Evolutionary conservation across 2,797 vertebrate species (phyloP).

Genomic region (Crocidura indochinensis): DNA sequence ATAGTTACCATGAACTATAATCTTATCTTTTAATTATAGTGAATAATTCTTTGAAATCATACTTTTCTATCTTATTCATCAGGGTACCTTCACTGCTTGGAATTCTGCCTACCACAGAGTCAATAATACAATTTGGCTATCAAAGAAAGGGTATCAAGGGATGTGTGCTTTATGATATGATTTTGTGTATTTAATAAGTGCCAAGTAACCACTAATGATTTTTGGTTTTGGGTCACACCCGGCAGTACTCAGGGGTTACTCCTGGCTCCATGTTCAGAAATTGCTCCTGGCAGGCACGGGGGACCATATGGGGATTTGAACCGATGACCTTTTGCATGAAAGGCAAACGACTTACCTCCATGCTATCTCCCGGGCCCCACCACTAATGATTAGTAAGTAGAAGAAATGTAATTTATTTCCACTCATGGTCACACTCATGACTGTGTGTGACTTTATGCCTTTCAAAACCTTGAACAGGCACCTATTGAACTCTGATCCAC

Average conservation of each 20-base stretch:
- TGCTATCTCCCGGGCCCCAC: too few relatives aligned
- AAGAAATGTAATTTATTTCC: constrained; percentile 9
- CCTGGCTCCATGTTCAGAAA: too few relatives aligned
- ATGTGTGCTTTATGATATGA: neutral
- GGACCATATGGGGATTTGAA: too few relatives aligned
- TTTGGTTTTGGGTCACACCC: too few relatives aligned
- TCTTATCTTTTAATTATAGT: neutral
- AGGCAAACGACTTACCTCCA: too few relatives aligned
- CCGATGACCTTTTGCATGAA: too few relatives aligned
- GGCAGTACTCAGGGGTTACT: too few relatives aligned
- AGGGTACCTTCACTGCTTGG: neutral
- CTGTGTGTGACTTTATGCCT: neutral
- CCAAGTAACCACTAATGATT: neutral
- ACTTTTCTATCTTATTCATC: neutral
- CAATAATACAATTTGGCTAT: neutral
- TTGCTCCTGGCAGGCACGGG: too few relatives aligned
- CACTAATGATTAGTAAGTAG: constrained; percentile 1
- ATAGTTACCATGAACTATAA: neutral
- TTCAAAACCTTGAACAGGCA: too few relatives aligned
- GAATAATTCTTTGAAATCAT: neutral
- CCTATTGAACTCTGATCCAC: too few relatives aligned
- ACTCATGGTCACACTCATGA: constrained; percentile 1
- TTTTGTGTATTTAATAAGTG: neutral
- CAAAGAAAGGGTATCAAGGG: neutral
- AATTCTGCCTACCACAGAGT: neutral